Conservation (phyloP, 2,888 invertebrate genomes). For the Dasysyrphus albostriatus region DNA sequence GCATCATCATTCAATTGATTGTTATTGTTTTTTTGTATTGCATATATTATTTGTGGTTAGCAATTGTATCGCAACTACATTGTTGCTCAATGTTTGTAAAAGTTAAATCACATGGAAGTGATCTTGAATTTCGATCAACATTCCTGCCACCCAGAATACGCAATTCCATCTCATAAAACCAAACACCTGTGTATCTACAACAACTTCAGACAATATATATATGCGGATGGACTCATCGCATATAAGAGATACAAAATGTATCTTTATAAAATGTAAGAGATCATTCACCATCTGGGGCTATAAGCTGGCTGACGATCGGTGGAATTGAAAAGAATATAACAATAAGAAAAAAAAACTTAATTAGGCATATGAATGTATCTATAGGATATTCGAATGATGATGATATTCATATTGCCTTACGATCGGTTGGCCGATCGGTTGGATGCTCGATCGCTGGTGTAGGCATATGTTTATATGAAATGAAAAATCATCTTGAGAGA, state of each 20-base stretch:
- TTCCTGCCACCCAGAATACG: slow-evolving; percentile 72
- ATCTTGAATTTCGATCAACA: slow-evolving; percentile 38
- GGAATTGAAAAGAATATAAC: slow-evolving; percentile 70
- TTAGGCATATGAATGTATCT: slow-evolving; percentile 62
- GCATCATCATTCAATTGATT: slow-evolving; percentile 46
- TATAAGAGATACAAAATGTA: slow-evolving; percentile 50
- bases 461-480: slow-evolving; percentile 57
- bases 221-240: not conserved
- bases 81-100: slow-evolving; percentile 50
- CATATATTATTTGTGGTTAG: slow-evolving; percentile 19
- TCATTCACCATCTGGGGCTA: slow-evolving; percentile 70
- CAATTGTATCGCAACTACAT: slow-evolving; percentile 26
- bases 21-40: not conserved
- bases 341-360: slow-evolving; percentile 54
- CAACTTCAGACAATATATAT: slow-evolving; percentile 4
- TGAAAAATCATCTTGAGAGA: slow-evolving; percentile 74
- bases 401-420: slow-evolving; percentile 68
- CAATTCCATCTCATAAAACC: slow-evolving; percentile 40
- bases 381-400: slow-evolving; percentile 59
- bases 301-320: slow-evolving; percentile 66
- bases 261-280: slow-evolving; percentile 41
- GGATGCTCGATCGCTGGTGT: not conserved
- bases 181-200: slow-evolving; percentile 63
- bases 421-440: not conserved
- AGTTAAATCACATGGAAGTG: slow-evolving; percentile 69